Conservation (phyloP, 2,113 vertebrate species). For the Hemibates koningsi region DNA sequence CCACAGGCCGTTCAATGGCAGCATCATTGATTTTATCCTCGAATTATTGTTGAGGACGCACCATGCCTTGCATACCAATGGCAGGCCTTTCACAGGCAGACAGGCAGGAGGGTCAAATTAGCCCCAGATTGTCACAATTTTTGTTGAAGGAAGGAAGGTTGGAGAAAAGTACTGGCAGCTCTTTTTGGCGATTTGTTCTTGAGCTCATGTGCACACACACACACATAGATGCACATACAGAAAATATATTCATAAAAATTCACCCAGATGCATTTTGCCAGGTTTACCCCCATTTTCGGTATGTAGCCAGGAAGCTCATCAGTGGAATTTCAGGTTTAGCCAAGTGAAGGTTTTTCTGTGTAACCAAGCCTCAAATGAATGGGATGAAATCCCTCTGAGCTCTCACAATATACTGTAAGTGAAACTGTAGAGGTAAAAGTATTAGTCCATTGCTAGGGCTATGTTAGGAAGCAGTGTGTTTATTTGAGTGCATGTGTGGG, state of each 20-base stretch:
- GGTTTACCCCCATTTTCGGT: slow-evolving; percentile 23
- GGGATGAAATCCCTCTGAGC: slow-evolving; percentile 34
- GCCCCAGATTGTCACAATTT: slow-evolving; percentile 28
- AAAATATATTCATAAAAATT: slow-evolving; percentile 3
- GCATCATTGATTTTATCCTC: slow-evolving; percentile 69
- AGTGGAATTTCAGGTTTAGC: slow-evolving; percentile 57
- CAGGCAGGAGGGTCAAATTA: slow-evolving; percentile 36
- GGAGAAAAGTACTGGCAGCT: slow-evolving; percentile 18
- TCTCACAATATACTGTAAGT: slow-evolving; percentile 25
- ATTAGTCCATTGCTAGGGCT: neutral
- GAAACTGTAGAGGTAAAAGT: neutral
- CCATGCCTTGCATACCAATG: slow-evolving; percentile 64
- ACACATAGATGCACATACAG: neutral
- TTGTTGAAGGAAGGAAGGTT: slow-evolving; percentile 26
- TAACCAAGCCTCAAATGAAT: slow-evolving; percentile 57
- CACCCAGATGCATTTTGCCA: slow-evolving; percentile 23
- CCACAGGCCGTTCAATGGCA: slow-evolving; percentile 54
- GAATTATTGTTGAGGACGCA: slow-evolving; percentile 64
- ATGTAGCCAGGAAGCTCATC: slow-evolving; percentile 56
- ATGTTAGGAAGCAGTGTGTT: neutral
- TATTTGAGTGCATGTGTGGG: neutral
- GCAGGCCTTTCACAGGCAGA: slow-evolving; percentile 2
- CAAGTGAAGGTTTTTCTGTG: slow-evolving; percentile 51
- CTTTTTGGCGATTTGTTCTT: slow-evolving; percentile 8
- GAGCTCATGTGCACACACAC: neutral